phyloP scores from a whole-genome alignment of 1,140 invertebrate species.

The Saccostrea echinata region DNA sequence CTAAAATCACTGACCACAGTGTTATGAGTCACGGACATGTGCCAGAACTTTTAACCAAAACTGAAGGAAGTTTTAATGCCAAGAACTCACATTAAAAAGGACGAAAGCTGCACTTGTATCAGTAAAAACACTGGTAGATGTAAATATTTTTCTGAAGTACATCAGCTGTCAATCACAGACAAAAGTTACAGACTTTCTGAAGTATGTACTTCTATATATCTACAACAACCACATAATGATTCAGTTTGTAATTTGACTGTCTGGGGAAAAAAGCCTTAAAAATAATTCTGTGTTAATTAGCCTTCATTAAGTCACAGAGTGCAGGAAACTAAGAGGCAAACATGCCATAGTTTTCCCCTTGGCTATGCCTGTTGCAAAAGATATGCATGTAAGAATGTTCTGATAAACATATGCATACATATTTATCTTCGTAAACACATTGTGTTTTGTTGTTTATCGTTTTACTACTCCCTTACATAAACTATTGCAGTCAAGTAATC shows the following conservation, averaged over 20 bases:
- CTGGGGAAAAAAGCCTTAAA: neutral
- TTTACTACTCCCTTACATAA: neutral
- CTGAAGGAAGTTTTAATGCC: no score
- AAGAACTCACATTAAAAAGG: no score
- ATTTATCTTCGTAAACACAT: neutral
- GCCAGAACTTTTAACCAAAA: neutral
- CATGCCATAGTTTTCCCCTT: neutral
- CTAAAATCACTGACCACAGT: neutral
- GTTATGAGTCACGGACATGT: neutral
- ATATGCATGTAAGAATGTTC: neutral
- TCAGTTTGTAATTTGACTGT: constrained; percentile 20
- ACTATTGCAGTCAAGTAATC: no score
- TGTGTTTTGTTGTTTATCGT: neutral
- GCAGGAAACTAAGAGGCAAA: neutral
- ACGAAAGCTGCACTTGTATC: no score
- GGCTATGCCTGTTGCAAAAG: neutral
- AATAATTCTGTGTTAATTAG: neutral
- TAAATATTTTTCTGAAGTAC: neutral
- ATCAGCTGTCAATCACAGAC: neutral
- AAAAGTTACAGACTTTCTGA: neutral
- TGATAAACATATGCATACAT: neutral
- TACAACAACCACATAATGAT: neutral
- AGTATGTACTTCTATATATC: constrained; percentile 18
- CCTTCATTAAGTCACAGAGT: neutral
- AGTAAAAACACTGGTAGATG: no score